Percentiles rank a stretch among this genome's conserved stretches.
Conservation (phyloP, 2,797 vertebrate genomes). For the Nasua narica region DNA sequence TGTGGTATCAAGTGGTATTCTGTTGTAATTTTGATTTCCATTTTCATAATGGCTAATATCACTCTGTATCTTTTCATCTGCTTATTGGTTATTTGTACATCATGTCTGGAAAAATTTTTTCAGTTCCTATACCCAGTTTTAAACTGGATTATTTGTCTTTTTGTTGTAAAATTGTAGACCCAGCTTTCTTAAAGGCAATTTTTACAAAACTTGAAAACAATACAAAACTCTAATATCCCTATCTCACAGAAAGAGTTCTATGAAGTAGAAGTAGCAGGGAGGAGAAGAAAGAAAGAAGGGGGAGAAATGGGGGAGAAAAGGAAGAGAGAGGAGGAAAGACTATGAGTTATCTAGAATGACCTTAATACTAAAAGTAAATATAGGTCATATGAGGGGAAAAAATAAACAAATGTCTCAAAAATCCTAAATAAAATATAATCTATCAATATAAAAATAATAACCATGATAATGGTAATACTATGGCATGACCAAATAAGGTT, state of each 20-base stretch:
- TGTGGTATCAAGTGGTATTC: background rate
- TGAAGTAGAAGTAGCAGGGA: background rate
- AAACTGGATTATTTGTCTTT: background rate
- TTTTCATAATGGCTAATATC: background rate
- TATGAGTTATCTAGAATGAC: background rate
- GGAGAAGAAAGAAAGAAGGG: background rate
- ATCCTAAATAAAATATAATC: background rate
- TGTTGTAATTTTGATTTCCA: background rate
- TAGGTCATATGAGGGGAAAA: background rate
- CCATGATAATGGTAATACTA: background rate
- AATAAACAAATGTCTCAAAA: background rate
- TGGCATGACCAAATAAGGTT: background rate
- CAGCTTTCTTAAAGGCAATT: background rate
- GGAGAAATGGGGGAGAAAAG: too few relatives aligned
- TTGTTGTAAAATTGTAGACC: background rate
- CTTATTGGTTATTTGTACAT: background rate
- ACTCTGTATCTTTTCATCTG: background rate
- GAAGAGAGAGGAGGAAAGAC: background rate
- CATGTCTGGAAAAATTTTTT: background rate
- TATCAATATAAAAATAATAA: background rate
- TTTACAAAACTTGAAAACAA: background rate
- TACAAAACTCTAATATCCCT: background rate
- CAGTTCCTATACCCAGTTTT: background rate
- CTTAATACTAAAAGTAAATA: background rate
- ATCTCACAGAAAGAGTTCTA: background rate